Percentiles rank a stretch among this genome's conserved stretches.
Conservation (phyloP, 1,140 invertebrate species). For the Hycleus phaleratus region DNA sequence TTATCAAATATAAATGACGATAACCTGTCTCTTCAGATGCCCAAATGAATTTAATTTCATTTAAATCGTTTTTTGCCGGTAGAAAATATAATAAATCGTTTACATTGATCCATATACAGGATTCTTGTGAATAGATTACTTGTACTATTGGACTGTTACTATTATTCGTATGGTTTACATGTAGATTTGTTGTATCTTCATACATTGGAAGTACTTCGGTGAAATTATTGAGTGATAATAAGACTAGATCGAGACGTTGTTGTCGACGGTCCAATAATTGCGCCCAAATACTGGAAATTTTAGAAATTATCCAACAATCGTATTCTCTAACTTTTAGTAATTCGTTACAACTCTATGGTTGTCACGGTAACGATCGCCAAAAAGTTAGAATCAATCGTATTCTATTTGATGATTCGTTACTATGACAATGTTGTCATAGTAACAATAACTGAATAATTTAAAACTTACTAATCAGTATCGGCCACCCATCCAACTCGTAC, state of each 20-base stretch:
- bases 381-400: too few relatives aligned
- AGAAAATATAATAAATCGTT: constrained; percentile 85
- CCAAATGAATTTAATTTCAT: constrained; percentile 76
- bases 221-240: constrained; percentile 68
- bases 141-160: constrained; percentile 42
- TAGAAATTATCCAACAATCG: too few relatives aligned
- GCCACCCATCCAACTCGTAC: constrained; percentile 90
- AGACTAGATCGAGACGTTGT: constrained; percentile 65
- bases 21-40: constrained; percentile 88
- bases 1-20: constrained; percentile 80
- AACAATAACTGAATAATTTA: neutral
- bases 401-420: too few relatives aligned
- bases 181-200: constrained; percentile 32
- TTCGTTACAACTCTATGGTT: too few relatives aligned
- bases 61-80: constrained; percentile 46
- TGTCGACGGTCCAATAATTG: constrained; percentile 82
- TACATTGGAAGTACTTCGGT: constrained; percentile 54
- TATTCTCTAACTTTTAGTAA: too few relatives aligned
- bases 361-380: too few relatives aligned
- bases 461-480: constrained; percentile 68
- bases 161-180: constrained; percentile 1
- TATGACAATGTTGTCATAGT: too few relatives aligned
- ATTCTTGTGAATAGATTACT: constrained; percentile 64
- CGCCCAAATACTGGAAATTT: constrained; percentile 69
- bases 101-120: constrained; percentile 82